phyloP scores from a whole-genome alignment of 2,113 vertebrate genomes.

The Thalassarche chlororhynchos region DNA sequence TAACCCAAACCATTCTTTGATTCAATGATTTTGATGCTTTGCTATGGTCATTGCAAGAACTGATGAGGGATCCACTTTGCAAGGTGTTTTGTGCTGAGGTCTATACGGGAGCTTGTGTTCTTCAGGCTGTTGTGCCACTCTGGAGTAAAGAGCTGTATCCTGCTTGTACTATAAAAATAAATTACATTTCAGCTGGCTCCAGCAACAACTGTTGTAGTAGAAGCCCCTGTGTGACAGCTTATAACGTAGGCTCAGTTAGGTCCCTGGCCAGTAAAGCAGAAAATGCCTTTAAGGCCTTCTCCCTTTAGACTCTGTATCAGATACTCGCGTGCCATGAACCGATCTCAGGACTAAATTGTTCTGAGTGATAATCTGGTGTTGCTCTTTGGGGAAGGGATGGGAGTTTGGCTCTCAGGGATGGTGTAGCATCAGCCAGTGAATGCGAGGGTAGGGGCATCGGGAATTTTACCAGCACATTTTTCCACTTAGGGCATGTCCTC shows the following conservation, averaged over 20 bases:
- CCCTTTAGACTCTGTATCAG: neutral
- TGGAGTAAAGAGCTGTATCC: neutral
- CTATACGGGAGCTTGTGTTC: neutral
- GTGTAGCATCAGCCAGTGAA: neutral
- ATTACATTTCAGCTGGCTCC: neutral
- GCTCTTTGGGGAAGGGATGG: neutral
- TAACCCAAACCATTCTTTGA: neutral
- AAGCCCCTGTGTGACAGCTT: neutral
- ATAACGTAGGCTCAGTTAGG: neutral
- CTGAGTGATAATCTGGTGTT: neutral
- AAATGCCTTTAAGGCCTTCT: neutral
- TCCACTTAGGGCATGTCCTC: neutral
- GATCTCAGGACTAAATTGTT: neutral
- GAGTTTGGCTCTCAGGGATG: neutral
- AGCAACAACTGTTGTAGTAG: neutral
- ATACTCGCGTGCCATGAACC: neutral
- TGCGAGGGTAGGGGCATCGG: fast-evolving
- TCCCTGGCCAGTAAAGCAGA: neutral
- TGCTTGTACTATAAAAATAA: neutral
- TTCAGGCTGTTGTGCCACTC: neutral
- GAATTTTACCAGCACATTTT: neutral
- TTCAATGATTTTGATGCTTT: neutral
- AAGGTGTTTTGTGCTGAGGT: neutral
- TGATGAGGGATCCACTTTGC: neutral
- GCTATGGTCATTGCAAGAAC: neutral